Evolutionary conservation across 1,140 invertebrate genomes (phyloP), one percentile per base, ranked within the genome.

Genomic region (Caerostris darwini): DNA sequence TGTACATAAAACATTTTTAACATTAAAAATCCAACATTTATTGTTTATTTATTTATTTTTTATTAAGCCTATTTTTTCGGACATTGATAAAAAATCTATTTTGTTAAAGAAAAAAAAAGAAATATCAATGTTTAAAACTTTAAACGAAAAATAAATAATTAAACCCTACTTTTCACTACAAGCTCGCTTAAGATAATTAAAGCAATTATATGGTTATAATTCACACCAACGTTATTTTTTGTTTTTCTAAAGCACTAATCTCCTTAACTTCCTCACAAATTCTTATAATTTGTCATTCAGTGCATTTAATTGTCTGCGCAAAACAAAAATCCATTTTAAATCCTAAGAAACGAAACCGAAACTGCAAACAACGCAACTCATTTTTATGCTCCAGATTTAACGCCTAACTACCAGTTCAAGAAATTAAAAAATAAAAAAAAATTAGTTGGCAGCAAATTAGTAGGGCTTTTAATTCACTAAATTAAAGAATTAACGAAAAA

Each of bases 401-500:
- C 34, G 34, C 34, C 61, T 67, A n/a, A 67, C 61, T 64, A n/a
- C 61, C 3, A 14, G 14, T 69, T n/a, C 4, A 53, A 77, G 34
- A 34, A 71, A 71, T 71, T 71, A 17, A 17, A 17, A 3, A 77
- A 77, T n/a, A 34, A 34, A 77, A 77, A 77, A 8, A 1, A 3
- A 50, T 50, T 19, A 5, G 19, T 7, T n/a, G 64, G 17, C 17
- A 67, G 64, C 64, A n/a, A 67, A 69, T 14, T 53, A 10, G 50
- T 14, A 6, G 4, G 10, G 71, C 34, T 77, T 77, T 77, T 8
- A 77, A 12, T 77, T 50, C 71, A 12, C 50, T 12, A 10, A 77
- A 77, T 77, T 53, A 77, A 77, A 77, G 34, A 77, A 77, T 77
- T 34, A 53, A 50, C 34, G 71, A 77, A 77, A 77, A 77, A 53